phyloP scores from a whole-genome alignment of 2,113 vertebrate species.

The Oenanthe melanoleuca region DNA sequence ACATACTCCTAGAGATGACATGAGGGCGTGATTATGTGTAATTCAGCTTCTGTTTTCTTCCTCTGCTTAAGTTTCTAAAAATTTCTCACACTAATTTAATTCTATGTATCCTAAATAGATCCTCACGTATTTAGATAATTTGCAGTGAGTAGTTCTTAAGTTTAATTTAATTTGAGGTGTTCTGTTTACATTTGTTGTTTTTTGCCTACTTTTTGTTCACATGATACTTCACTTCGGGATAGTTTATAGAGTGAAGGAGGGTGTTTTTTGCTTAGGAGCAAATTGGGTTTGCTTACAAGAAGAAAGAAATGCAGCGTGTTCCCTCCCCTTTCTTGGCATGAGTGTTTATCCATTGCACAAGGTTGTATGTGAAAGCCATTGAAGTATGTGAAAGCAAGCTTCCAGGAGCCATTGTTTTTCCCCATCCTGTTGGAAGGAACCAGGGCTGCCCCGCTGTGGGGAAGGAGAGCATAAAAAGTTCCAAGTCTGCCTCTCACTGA shows the following conservation, averaged over 20 bases:
- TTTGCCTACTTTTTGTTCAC: background rate
- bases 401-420: background rate
- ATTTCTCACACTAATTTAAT: conserved; percentile 49
- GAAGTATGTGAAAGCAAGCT: background rate
- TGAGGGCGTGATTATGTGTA: conserved; percentile 41
- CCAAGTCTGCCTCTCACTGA: background rate
- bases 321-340: background rate
- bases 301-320: background rate
- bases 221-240: background rate
- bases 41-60: conserved; percentile 57
- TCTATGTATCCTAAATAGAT: conserved; percentile 9
- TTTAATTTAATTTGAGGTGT: conserved; percentile 34
- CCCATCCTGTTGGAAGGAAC: background rate
- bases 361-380: background rate
- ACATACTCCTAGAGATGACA: conserved; percentile 23
- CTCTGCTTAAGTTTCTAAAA: conserved; percentile 48
- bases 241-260: background rate
- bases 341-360: background rate
- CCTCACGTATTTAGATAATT: background rate
- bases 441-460: background rate
- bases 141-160: background rate
- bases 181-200: conserved; percentile 16
- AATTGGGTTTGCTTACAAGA: background rate
- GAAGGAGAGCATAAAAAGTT: background rate
- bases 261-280: background rate